Evolutionary conservation across 2,888 invertebrate genomes (phyloP), one percentile per base, ranked within the genome.

Genomic region (Pyrrhosoma nymphula): DNA sequence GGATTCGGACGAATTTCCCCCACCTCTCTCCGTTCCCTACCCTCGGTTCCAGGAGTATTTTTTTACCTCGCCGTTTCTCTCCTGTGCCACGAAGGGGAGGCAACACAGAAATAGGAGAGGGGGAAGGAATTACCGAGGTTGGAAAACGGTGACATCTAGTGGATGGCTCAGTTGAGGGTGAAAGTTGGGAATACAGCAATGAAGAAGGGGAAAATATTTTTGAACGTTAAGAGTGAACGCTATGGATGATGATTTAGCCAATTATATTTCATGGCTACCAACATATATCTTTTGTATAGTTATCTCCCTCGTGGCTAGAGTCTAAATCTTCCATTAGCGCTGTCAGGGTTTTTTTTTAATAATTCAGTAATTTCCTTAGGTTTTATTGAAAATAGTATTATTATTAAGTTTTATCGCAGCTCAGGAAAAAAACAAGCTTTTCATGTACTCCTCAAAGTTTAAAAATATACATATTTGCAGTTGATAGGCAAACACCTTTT

Each of bases 1-100:
- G 82, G 35, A 69, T 69, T 26, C 23, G 39, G 30, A 91, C 35
- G 91, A 75, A 93, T 69, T 69, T 47, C 91, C 60, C 91, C 91
- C 60, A 20, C 60, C 39, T 63, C 20, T 60, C 60, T 16, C 60
- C 20, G 20, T 20, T 60, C 60, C 10, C 60, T 10, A 60, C 60
- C 47, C 47, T 47, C 90, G 56, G 35, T 89, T 55, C 88, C 89
- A 89, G 23, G 10, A 56, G n/a, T 89, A 89, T n/a, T 93, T 93
- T 63, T 47, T 69, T 35, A 1, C 26, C 0, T 20, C 63, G n/a
- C 63, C 35, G 60, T 39, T 18, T 69, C 39, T 82, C 82, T 39
- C 91, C 12, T 26, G 18, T 23, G 16, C 16, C 47, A 26, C 39
- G 35, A 23, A 30, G 63, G 30, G 30, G 47, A 23, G 89, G 89